Conservation (phyloP, 1,140 invertebrate species). For the Propsilocerus akamusi region DNA sequence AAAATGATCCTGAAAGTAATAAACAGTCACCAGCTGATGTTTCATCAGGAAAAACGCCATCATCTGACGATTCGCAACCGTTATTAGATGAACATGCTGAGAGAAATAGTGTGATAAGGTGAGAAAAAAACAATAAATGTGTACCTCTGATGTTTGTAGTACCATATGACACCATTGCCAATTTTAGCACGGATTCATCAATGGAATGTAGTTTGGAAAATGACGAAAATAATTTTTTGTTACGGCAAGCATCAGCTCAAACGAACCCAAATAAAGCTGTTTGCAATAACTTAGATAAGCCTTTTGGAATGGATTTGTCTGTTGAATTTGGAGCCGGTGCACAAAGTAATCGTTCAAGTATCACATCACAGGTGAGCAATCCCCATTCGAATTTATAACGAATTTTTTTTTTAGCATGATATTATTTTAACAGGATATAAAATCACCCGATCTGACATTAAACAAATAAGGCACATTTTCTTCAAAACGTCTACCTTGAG, state of each 20-base stretch:
- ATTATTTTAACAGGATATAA: background rate
- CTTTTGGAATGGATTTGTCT: constrained; percentile 33
- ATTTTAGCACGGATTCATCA: constrained; percentile 28
- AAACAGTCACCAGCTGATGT: background rate
- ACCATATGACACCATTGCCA: background rate
- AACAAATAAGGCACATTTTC: too few relatives aligned
- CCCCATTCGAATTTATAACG: background rate
- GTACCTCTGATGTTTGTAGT: background rate
- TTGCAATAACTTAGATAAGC: constrained; percentile 13
- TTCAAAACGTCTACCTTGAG: too few relatives aligned
- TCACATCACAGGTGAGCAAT: constrained; percentile 26
- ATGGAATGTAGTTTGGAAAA: constrained; percentile 19
- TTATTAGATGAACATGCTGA: constrained; percentile 13
- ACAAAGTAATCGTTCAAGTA: constrained; percentile 30
- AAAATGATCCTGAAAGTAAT: constrained; percentile 12
- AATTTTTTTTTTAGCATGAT: background rate
- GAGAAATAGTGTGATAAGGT: constrained; percentile 8
- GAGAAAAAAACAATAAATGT: background rate
- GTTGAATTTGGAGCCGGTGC: constrained; percentile 13
- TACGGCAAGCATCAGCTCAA: constrained; percentile 5
- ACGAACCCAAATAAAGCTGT: constrained; percentile 19
- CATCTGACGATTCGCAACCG: constrained; percentile 18
- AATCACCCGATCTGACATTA: background rate
- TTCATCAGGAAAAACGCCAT: constrained; percentile 7
- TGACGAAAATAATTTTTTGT: background rate